Evolutionary conservation across 1,140 invertebrate species (phyloP), one percentile per base, ranked within the genome.

Genomic region (Agraylea sexmaculata): DNA sequence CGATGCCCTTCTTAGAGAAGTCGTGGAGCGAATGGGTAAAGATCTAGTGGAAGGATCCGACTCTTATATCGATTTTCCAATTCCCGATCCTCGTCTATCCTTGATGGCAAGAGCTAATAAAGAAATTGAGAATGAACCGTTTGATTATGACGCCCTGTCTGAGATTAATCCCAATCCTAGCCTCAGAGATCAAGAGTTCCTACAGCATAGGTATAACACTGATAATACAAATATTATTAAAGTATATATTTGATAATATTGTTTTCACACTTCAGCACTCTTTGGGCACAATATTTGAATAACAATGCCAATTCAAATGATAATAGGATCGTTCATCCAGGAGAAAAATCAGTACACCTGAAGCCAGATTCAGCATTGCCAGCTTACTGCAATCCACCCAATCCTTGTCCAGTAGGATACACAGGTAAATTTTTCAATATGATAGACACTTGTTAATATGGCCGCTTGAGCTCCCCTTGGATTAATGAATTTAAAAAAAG

Each of bases 331-430:
- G 59, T 85, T 1, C 73, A 68, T 36, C 74, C 78, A 2, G 70
- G 42, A 15, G 71, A 37, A 71, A 73, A 20, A 20, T 25, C 69
- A 46, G 74, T 76, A 21, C 76, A 86, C 53, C 75, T 92, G 3
- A 97, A 97, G 65, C 79, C 83, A 1, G 93, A 98, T 54, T 81
- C 83, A 10, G 78, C 84, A 17, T 68, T 99, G 7, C 95, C 95
- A 0, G 91, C 95, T 18, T 99, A 99, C 65, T 99, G 95, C 60
- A 95, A 95, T 57, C 95, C 95, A 2, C 94, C 94, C 4, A 99
- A 99, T 68, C 95, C 95, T 0, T 99, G 95, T 53, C 95, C 94
- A 0, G 71, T 86, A 46, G 85, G 82, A 46, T 87, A 85, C 49
- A 76, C 76, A n/a, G 72, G 78, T 80, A 57, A 61, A 50, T 39